Conservation (phyloP, 2,113 vertebrate species). For the Pollimyrus isidori region DNA sequence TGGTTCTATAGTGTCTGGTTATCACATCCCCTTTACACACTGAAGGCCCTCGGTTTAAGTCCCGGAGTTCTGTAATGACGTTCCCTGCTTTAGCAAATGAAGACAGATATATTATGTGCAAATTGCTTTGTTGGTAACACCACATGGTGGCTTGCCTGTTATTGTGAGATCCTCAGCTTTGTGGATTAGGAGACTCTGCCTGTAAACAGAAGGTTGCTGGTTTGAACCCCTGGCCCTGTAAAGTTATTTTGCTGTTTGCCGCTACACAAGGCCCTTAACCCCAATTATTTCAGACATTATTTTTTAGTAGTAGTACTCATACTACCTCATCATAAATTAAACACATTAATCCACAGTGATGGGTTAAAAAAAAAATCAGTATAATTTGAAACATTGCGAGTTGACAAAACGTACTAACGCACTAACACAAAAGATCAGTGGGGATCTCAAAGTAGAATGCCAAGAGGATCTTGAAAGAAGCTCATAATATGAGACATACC, state of each 20-base stretch:
- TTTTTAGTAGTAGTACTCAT: background rate
- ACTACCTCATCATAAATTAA: background rate
- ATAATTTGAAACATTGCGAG: background rate
- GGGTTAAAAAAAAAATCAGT: background rate
- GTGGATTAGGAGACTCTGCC: background rate
- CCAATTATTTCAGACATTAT: background rate
- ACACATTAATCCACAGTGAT: background rate
- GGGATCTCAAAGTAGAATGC: background rate
- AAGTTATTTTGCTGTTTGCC: background rate
- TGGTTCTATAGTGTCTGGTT: background rate
- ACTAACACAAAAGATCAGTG: background rate
- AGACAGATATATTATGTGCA: background rate
- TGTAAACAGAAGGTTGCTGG: background rate
- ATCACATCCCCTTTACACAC: background rate
- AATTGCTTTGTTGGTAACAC: background rate
- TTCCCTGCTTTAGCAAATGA: background rate
- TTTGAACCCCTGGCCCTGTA: background rate
- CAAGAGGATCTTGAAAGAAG: background rate
- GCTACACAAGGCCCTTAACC: background rate
- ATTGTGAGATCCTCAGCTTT: background rate
- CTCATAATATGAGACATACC: background rate
- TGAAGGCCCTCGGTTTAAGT: background rate
- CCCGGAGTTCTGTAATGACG: background rate
- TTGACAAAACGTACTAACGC: background rate
- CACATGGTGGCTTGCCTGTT: background rate